Evolutionary conservation across 2,113 vertebrate species (phyloP), one percentile per base, ranked within the genome.

Genomic region (Petrocephalus microphthalmus): DNA sequence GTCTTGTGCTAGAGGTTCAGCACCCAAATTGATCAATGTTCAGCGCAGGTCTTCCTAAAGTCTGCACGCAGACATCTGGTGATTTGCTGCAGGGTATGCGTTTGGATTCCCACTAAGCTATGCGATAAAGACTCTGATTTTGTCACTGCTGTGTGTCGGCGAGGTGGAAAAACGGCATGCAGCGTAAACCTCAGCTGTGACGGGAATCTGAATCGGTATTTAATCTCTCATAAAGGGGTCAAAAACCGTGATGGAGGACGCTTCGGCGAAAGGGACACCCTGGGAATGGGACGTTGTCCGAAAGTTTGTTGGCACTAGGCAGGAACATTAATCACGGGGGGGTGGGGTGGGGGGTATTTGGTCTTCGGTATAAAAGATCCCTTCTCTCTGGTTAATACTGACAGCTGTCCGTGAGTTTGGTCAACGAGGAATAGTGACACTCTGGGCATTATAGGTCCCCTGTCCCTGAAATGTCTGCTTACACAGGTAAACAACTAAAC

Each of bases 401-500:
- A 42, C 71, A 22, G 29, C 29, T 45, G 19, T 45, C 19, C 8
- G n/a, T 25, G 74, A 19, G 2, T 20, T 25, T 2, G 5, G n/a
- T 29, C 49, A 11, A 7, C 7, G 22, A 49, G n/a, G 47, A 2
- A 25, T 1, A 17, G 11, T 25, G 52, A 49, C 53, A n/a, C 83
- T 25, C n/a, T 47, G n/a, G 47, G 2, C 20, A 37, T 52, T 19
- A 47, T 52, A 71, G 52, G 6, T 51, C 6, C 5, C n/a, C 5
- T 56, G 22, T 33, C 49, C 53, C 54, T 51, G 57, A 78, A 56
- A 49, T 57, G 82, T 86, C 88, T 89, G 49, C 71, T 60, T 37
- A 17, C 85, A 89, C 92, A 94, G 92, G 93, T 95, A 95, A 94
- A 94, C 93, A 94, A 92, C 87, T 78, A 67, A 91, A 92, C 57